phyloP scores from a whole-genome alignment of 2,888 invertebrate species.

The Hartigia nigra region DNA sequence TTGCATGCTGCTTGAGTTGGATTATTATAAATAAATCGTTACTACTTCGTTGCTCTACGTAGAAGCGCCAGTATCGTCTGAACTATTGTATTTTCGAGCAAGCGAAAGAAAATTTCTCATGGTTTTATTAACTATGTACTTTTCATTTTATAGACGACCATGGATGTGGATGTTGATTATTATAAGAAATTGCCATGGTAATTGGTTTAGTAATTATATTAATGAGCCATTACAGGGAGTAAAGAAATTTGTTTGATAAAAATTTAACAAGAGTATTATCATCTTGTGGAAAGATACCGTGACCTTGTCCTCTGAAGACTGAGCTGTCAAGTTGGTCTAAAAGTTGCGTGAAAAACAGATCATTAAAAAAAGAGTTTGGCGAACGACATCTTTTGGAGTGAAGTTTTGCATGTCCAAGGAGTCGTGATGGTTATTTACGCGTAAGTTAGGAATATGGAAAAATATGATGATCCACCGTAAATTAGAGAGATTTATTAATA shows the following conservation, averaged over 20 bases:
- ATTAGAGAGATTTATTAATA: background rate
- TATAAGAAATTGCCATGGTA: background rate
- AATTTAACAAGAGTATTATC: background rate
- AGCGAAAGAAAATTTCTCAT: no score
- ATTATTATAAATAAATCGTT: background rate
- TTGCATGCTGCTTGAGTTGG: background rate
- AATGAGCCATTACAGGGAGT: background rate
- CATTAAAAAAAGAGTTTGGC: background rate
- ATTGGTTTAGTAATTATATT: background rate
- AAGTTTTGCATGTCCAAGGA: background rate
- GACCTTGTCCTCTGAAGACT: background rate
- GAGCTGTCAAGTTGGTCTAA: background rate
- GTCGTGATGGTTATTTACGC: background rate
- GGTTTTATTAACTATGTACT: background rate
- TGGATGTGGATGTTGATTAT: background rate
- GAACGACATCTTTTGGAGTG: background rate
- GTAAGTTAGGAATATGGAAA: background rate
- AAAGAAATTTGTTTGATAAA: background rate
- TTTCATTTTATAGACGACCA: background rate
- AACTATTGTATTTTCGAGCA: background rate
- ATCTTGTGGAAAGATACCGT: background rate
- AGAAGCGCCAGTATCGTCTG: background rate
- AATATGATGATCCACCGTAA: background rate
- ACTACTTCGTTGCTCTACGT: background rate
- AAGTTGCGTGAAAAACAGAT: background rate